Evolutionary conservation across 2,113 vertebrate genomes (phyloP), one percentile per base, ranked within the genome.

Genomic region (Strix uralensis): DNA sequence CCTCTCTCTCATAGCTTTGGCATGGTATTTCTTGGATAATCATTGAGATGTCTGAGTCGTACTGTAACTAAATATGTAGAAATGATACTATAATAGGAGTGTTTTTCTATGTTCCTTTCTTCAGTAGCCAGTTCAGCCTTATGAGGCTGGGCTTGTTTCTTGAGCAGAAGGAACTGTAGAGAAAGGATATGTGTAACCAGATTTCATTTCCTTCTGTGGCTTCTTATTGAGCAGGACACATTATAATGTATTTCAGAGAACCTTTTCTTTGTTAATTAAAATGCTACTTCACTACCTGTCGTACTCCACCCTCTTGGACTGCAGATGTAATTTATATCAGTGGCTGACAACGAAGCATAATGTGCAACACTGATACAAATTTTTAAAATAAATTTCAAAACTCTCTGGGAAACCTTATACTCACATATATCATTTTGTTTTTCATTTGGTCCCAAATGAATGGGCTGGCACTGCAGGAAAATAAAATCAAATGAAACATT

Each of bases 381-480:
- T 90, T 94, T 47, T 14, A 81, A 96, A 93, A 88, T 78, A 91
- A 54, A 82, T 89, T 94, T 91, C 71, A 85, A 88, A 80, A 94
- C 42, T 94, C 66, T 83, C 55, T 71, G 38, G 79, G 38, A 97
- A 90, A 46, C 38, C 38, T 80, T 74, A 42, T 75, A 65, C 78
- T 81, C 88, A 81, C 69, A 81, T 88, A 62, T 55, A 78, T 77
- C 10, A 70, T 62, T 90, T 90, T 23, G 8, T 81, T 66, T 95
- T 83, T 83, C 34, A 77, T 66, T 88, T 38, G 21, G 11, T 90
- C 81, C 55, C 78, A 86, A 92, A 89, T 72, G 61, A 91, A 80
- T 3, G 5, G 62, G 42, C 26, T 90, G 63, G n/a, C 11, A 21
- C 23, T 86, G 42, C 58, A 80, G 54, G 22, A 92, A 96, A 92